phyloP scores from a whole-genome alignment of 1,140 invertebrate species.

The Lepidotrigona ventralis region DNA sequence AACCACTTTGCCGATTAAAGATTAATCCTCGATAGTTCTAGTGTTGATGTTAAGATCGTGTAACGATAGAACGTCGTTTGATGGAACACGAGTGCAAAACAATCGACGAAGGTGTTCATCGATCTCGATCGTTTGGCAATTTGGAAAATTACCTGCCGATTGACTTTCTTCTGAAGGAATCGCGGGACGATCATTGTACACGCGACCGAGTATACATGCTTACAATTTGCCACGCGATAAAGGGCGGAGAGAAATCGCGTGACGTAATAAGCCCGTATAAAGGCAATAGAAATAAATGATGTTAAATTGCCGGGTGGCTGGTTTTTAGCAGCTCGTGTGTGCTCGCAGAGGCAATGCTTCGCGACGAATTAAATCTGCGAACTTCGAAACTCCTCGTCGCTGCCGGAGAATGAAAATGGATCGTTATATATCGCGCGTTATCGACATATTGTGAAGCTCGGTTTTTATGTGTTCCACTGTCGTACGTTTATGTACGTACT shows the following conservation, averaged over 20 bases:
- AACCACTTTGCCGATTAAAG: too few species aligned
- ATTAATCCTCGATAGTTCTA: too few species aligned
- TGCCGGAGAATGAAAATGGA: not conserved
- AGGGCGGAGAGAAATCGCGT: conserved; percentile 55
- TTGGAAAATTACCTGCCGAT: conserved; percentile 22
- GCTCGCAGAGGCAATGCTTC: not conserved
- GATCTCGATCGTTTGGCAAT: conserved; percentile 26
- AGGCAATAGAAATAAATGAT: conserved; percentile 70
- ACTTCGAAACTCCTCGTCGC: too few species aligned
- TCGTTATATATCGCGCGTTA: not conserved
- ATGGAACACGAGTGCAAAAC: not conserved
- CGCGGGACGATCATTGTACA: conserved; percentile 3
- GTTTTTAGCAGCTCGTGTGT: conserved; percentile 45
- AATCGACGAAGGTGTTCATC: not conserved
- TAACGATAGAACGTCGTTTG: not conserved
- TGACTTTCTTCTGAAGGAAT: conserved; percentile 14
- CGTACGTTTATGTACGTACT: not conserved
- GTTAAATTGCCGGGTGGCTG: conserved; percentile 65
- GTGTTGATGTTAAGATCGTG: too few species aligned
- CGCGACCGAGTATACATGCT: not conserved
- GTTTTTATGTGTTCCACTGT: too few species aligned
- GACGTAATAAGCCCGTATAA: conserved; percentile 66
- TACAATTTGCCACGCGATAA: conserved; percentile 14
- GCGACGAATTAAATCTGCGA: conserved; percentile 19
- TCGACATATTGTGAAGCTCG: not conserved